phyloP scores from a whole-genome alignment of 2,113 vertebrate species.

The Urocitellus parryii region DNA sequence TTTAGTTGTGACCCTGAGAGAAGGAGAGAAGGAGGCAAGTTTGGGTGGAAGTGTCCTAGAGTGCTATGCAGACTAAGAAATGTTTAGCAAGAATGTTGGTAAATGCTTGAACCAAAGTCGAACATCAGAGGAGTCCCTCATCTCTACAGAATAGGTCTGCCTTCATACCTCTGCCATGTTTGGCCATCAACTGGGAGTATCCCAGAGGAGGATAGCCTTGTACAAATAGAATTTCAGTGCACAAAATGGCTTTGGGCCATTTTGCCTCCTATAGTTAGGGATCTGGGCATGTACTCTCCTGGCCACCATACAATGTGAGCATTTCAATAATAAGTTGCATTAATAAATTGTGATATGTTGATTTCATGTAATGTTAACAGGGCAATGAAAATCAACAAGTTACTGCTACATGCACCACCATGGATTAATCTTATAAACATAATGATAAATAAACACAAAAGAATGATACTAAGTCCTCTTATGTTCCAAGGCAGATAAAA shows the following conservation, averaged over 20 bases:
- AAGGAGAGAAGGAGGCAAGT: neutral
- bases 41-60: neutral
- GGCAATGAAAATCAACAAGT: neutral
- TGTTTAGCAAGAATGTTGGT: neutral
- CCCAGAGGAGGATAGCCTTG: neutral
- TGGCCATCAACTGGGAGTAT: neutral
- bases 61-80: neutral
- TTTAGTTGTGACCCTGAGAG: neutral
- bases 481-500: neutral
- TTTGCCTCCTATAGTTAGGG: neutral
- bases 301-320: neutral
- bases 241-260: neutral
- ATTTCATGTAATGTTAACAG: neutral
- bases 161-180: neutral
- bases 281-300: neutral
- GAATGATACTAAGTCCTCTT: neutral
- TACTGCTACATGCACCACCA: neutral
- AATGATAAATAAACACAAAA: constrained; percentile 5
- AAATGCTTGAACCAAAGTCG: neutral
- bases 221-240: neutral
- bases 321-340: neutral
- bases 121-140: neutral
- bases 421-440: neutral
- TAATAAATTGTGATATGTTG: too few species aligned
- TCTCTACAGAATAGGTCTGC: neutral